Evolutionary conservation across 2,888 invertebrate species (phyloP).

Genomic region (Gandaritis pyraliata): DNA sequence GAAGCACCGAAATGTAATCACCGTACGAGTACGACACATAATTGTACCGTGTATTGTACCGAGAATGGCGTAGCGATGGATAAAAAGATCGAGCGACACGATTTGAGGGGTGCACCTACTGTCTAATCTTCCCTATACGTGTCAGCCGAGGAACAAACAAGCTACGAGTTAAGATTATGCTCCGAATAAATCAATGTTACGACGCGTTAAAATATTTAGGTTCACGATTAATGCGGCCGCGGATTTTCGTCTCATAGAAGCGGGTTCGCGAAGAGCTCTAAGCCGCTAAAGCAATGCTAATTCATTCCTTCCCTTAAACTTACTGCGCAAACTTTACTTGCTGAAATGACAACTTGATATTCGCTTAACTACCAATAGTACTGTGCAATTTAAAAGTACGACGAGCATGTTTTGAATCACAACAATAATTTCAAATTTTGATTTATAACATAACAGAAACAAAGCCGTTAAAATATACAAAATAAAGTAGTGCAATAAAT

Average conservation of each 20-base stretch:
- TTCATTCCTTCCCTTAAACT: constrained; percentile 33
- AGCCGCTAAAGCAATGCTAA: constrained; percentile 35
- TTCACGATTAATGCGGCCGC: constrained; percentile 79
- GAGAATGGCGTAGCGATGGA: constrained; percentile 8
- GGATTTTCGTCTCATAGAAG: constrained; percentile 70
- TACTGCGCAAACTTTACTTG: constrained; percentile 13
- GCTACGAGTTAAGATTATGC: constrained; percentile 80
- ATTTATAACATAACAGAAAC: constrained; percentile 38
- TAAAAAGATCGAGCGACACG: constrained; percentile 48
- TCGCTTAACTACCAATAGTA: neutral
- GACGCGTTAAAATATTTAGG: constrained; percentile 84
- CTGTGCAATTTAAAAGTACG: constrained; percentile 19
- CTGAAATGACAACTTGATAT: constrained; percentile 12
- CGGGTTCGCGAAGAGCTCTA: constrained; percentile 48
- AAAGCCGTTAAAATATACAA: constrained; percentile 25
- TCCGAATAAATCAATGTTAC: constrained; percentile 83
- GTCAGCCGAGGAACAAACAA: constrained; percentile 82
- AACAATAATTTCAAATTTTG: constrained; percentile 35
- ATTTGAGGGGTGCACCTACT: constrained; percentile 59
- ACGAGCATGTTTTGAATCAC: constrained; percentile 29
- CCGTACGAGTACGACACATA: constrained; percentile 5
- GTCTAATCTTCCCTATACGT: constrained; percentile 80
- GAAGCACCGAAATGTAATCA: constrained; percentile 24
- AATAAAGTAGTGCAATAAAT: constrained; percentile 42
- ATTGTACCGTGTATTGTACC: constrained; percentile 5